A percentile compares a stretch with the other conserved stretches of the same genome.
Conservation (phyloP, 2,113 vertebrate genomes). For the Oryzias curvinotus region DNA sequence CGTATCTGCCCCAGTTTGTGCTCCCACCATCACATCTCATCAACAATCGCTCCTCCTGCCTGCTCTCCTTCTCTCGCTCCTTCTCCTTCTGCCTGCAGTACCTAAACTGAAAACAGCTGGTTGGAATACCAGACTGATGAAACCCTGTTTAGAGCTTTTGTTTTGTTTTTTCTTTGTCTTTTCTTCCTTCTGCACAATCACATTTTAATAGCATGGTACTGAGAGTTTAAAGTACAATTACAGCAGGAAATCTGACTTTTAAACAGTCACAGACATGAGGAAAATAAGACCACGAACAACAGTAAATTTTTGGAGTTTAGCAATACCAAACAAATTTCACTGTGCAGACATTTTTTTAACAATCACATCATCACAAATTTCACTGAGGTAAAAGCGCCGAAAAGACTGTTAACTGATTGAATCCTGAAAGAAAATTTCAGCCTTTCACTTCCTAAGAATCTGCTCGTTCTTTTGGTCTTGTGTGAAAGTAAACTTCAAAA, state of each 20-base stretch:
- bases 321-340: too few species aligned
- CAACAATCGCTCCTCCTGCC: conserved; percentile 70
- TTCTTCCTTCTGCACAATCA: conserved; percentile 74
- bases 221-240: conserved; percentile 77
- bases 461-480: too few species aligned
- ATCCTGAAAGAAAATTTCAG: too few species aligned
- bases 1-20: conserved; percentile 72
- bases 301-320: conserved; percentile 16
- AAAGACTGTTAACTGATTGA: too few species aligned
- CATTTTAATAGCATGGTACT: conserved; percentile 79
- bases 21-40: conserved; percentile 75
- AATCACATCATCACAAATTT: too few species aligned
- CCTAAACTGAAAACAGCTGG: conserved; percentile 85
- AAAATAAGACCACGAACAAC: conserved; percentile 44
- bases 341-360: too few species aligned
- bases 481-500: too few species aligned
- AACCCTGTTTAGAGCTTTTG: conserved; percentile 73
- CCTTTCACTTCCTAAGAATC: too few species aligned
- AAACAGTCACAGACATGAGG: conserved; percentile 54
- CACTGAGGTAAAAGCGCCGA: too few species aligned
- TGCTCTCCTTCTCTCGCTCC: conserved; percentile 35
- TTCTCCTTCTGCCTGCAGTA: conserved; percentile 66
- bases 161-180: conserved; percentile 31
- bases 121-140: conserved; percentile 85
- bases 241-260: conserved; percentile 73